These are phyloP conservation scores for Pogonognathellus flavescens DNA, from an alignment of 1,140 invertebrate genomes.

Conservation along the genomic window DNA sequence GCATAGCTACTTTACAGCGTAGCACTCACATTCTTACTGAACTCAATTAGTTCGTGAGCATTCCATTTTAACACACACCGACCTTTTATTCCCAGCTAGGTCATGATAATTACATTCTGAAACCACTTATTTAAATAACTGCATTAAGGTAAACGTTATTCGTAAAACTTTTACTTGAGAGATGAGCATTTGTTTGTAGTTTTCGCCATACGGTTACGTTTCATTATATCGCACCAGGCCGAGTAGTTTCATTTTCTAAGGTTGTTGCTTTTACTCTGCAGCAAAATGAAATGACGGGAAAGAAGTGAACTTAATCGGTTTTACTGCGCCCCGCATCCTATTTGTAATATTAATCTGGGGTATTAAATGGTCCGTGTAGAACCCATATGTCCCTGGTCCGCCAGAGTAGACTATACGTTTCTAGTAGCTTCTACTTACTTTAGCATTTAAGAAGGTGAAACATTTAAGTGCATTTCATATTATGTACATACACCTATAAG, in stretches of 20 bases:
- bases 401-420: background rate
- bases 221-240: no score
- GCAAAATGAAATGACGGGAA: conserved; percentile 24
- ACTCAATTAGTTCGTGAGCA: no score
- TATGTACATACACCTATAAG: background rate
- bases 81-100: conserved; percentile 1
- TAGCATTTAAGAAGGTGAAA: background rate
- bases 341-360: conserved; percentile 49
- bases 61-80: background rate
- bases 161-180: no score
- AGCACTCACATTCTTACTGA: no score
- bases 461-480: background rate
- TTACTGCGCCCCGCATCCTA: conserved; percentile 45
- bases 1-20: no score
- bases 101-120: background rate
- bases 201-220: no score
- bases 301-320: conserved; percentile 47
- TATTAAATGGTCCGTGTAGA: conserved; percentile 40
- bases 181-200: no score
- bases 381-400: conserved; percentile 17
- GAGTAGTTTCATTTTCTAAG: no score
- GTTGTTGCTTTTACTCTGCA: background rate
- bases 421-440: no score
- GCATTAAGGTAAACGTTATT: background rate
- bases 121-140: conserved; percentile 23